Conservation (phyloP, 2,113 vertebrate species). For the Pterocles gutturalis region DNA sequence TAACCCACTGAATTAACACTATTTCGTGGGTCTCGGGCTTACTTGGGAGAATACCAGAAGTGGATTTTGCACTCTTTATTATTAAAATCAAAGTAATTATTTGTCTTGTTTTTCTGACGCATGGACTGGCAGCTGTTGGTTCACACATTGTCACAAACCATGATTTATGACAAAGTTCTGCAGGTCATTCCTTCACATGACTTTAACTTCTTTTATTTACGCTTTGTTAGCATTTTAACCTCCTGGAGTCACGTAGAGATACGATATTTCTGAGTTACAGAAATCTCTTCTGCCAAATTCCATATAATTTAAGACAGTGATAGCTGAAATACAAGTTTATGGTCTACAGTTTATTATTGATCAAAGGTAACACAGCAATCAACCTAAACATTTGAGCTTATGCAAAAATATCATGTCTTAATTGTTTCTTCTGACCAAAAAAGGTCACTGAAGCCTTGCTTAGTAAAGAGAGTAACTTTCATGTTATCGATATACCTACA, state of each 20-base stretch:
- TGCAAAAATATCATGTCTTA: not conserved
- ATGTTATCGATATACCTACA: not conserved
- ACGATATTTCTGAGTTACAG: not conserved
- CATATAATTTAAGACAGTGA: rapidly evolving
- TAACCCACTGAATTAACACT: not conserved
- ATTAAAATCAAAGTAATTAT: not conserved
- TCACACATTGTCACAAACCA: not conserved
- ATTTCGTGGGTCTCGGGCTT: not conserved
- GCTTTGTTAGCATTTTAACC: not conserved
- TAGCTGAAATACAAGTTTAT: not conserved
- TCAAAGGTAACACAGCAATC: not conserved
- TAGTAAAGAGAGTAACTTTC: not conserved
- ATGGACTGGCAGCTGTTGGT: not conserved
- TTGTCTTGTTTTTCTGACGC: not conserved
- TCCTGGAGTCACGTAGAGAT: not conserved
- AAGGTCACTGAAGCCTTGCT: not conserved
- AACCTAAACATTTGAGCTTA: not conserved
- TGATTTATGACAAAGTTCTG: not conserved
- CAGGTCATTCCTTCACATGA: not conserved
- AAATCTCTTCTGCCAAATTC: not conserved
- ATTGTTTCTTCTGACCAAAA: not conserved
- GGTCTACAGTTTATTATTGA: not conserved
- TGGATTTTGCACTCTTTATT: not conserved
- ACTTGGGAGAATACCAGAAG: not conserved
- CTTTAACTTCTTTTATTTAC: not conserved